Evolutionary conservation across 1,140 invertebrate genomes (phyloP), one percentile per base, ranked within the genome.

Genomic region (Drosophila lacertosa): DNA sequence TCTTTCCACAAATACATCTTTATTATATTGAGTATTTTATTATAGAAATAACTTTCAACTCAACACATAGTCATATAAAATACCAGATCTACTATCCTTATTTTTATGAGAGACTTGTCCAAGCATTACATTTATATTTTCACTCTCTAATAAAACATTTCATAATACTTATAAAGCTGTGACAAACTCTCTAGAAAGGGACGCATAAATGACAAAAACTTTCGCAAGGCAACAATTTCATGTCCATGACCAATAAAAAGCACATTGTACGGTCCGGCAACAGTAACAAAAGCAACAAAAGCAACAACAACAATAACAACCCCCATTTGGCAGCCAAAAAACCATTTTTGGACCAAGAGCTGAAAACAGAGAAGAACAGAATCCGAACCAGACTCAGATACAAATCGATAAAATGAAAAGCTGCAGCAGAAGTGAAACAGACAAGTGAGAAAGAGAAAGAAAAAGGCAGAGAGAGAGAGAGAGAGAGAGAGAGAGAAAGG

Each of bases 351-450:
- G 51, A 50, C 65, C 39, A 57, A 59, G n/a, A n/a, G n/a, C n/a
- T n/a, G n/a, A n/a, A n/a, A n/a, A n/a, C n/a, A 57, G 24, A 42
- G 73, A 50, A 55, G 42, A 54, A 63, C 35, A 81, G 55, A 66
- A 59, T 35, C 54, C 39, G 35, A 67, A 51, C 18, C 54, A 40
- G 50, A 55, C 68, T 37, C 59, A 68, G 58, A 77, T 64, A 67
- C 53, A 62, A 81, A 86, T 86, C 81, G 81, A 86, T 86, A 86
- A 86, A 81, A 74, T 74, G 29, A 69, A 84, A 77, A 68, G 54
- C 65, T 51, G 48, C 70, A 74, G 32, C 50, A 18, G 55, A 11
- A 33, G 16, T 6, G 63, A 66, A 33, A 44, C 55, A 48, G 44
- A 45, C 54, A 66, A 63, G 40, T 6, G 26, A 53, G 35, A 13